These are phyloP conservation scores for Morpho deidamia DNA, from an alignment of 2,888 invertebrate species.

Conservation along the genomic window DNA sequence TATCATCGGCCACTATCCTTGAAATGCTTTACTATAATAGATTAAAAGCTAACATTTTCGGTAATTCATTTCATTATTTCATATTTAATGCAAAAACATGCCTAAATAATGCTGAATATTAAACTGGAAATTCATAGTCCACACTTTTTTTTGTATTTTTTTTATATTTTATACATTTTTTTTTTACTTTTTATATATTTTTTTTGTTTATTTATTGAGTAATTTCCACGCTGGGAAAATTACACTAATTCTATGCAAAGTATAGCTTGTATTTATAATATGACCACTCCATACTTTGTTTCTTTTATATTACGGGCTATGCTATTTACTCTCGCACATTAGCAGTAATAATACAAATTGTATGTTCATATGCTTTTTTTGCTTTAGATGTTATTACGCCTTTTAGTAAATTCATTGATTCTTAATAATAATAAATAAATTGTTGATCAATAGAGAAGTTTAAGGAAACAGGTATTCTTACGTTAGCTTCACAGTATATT, in stretches of 20 bases:
- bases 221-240: conserved; percentile 86
- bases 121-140: conserved; percentile 75
- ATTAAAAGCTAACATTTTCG: conserved; percentile 70
- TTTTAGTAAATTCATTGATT: too few species aligned
- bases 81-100: conserved; percentile 64
- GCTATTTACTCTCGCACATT: conserved; percentile 75
- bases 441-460: too few species aligned
- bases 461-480: too few species aligned
- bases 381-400: too few species aligned
- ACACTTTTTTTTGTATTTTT: conserved; percentile 62
- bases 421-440: too few species aligned
- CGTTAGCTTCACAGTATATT: too few species aligned
- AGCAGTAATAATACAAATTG: conserved; percentile 63
- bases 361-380: neutral
- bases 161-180: conserved; percentile 24
- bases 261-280: conserved; percentile 88
- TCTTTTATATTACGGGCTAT: conserved; percentile 73
- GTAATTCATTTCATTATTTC: conserved; percentile 56
- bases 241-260: conserved; percentile 95
- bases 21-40: conserved; percentile 55
- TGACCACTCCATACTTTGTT: conserved; percentile 78
- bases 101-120: conserved; percentile 78
- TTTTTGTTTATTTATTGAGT: conserved; percentile 58
- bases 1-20: conserved; percentile 44
- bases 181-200: conserved; percentile 42